Base-by-base conservation (phyloP, 1,140 invertebrate species). In the Papilio glaucus region DNA sequence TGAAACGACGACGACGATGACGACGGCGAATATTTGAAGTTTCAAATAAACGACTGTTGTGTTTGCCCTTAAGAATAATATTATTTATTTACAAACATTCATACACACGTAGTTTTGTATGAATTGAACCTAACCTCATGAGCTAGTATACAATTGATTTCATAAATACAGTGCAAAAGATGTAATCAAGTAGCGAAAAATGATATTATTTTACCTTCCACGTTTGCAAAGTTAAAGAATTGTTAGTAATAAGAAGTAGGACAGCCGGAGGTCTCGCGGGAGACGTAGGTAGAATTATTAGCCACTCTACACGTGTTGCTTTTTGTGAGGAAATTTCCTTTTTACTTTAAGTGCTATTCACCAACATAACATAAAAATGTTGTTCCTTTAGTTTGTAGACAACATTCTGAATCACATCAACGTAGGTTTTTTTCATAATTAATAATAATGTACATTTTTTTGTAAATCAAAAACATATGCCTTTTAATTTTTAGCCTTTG, bases 221-320 rank as follows among this genome's bases (percentile, higher is more conserved):
- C 21, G 42, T 45, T 45, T 18, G 42, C 2, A 39, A 65, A 65
- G 37, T 65, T 41, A 41, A 65, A 39, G n/a, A 41, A 65, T 65
- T 38, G 62, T 65, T 10, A 33, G 29, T 13, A 65, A 65, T 65
- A 38, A 65, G 15, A 65, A 65, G 37, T 65, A 65, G 15, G 62
- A 65, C 62, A 65, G 29, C n/a, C 37, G 12, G 37, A 39, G 62
- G 62, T 24, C 62, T 9, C 37, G 13, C 13, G 62, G 37, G 37
- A 65, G 62, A 65, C 37, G 33, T 15, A 38, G 37, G 62, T 65
- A 65, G 37, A 65, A 65, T 38, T 65, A 65, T 65, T 65, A 65
- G 37, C 62, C 62, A 65, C 62, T 65, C 62, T 65, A 65, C 61
- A 62, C 62, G 62, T 65, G 62, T 65, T 65, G 15, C 62, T 65